Evolutionary conservation across 2,113 vertebrate genomes (phyloP).

Genomic region (Cebidichthys violaceus): DNA sequence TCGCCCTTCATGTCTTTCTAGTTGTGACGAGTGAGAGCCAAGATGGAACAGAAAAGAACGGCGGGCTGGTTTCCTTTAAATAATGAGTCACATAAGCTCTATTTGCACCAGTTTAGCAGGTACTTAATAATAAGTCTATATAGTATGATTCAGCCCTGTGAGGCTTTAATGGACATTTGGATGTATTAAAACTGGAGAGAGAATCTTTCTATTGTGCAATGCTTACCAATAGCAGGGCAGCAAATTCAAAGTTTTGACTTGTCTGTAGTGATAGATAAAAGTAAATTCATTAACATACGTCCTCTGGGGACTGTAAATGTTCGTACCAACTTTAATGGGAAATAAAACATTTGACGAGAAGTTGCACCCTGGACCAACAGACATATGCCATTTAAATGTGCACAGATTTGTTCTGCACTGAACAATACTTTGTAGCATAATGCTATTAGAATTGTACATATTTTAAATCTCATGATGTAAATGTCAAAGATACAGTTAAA

Average conservation of each 20-base stretch:
- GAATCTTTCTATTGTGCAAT: background rate
- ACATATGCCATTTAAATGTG: constrained; percentile 1
- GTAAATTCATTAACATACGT: background rate
- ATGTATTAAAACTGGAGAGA: background rate
- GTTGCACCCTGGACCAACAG: background rate
- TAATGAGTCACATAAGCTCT: constrained; percentile 30
- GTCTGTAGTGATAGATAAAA: background rate
- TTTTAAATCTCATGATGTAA: background rate
- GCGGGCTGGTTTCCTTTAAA: constrained; percentile 71
- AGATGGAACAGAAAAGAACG: constrained; percentile 31
- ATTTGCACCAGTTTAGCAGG: background rate
- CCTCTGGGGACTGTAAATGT: background rate
- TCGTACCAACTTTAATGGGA: background rate
- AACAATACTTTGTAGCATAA: background rate
- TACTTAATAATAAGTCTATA: background rate
- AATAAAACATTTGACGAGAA: background rate
- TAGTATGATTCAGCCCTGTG: background rate
- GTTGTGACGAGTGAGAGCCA: constrained; percentile 31
- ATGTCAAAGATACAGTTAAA: background rate
- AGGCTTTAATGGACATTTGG: background rate
- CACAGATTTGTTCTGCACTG: constrained; percentile 1
- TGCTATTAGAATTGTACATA: constrained; percentile 8
- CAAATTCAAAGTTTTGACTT: background rate
- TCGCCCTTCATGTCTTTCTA: constrained; percentile 16
- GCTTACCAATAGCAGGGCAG: background rate